Conservation (phyloP, 1,140 invertebrate species). For the Asbolus verrucosus region DNA sequence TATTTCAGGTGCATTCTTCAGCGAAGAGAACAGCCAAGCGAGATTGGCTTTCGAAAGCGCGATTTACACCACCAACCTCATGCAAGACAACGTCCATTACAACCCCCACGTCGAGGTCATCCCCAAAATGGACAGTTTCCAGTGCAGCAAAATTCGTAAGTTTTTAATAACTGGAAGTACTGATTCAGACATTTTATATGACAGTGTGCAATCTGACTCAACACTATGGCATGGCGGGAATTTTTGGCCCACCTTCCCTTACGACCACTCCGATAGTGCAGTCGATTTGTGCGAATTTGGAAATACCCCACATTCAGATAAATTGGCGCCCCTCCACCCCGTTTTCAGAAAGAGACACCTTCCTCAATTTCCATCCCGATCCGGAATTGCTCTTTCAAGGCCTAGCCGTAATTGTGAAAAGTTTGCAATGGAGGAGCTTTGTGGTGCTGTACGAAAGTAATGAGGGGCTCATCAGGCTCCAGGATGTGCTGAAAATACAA, state of each 20-base stretch:
- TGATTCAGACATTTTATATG: constrained; percentile 2
- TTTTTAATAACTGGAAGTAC: constrained; percentile 36
- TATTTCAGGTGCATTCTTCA: constrained; percentile 47
- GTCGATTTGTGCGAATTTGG: constrained; percentile 77
- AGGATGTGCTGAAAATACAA: constrained; percentile 83
- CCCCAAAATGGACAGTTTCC: constrained; percentile 65
- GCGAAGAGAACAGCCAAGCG: constrained; percentile 37
- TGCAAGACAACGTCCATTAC: constrained; percentile 46
- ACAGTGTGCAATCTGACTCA: constrained; percentile 50
- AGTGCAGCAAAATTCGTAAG: constrained; percentile 65
- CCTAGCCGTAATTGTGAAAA: constrained; percentile 77
- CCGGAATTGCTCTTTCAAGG: constrained; percentile 77
- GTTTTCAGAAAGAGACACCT: constrained; percentile 67
- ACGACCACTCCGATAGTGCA: constrained; percentile 73
- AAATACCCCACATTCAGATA: constrained; percentile 79
- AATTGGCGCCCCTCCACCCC: constrained; percentile 71
- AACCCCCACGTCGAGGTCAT: constrained; percentile 44
- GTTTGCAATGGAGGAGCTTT: constrained; percentile 83
- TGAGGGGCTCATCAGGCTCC: constrained; percentile 81
- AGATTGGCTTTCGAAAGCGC: constrained; percentile 36
- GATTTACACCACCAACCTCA: constrained; percentile 46
- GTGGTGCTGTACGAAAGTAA: constrained; percentile 87
- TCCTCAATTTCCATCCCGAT: constrained; percentile 79
- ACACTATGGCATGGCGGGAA: constrained; percentile 65
- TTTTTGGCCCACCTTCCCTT: constrained; percentile 80